Evolutionary conservation across 2,888 invertebrate genomes (phyloP).

Genomic region (Rhagonycha fulva): DNA sequence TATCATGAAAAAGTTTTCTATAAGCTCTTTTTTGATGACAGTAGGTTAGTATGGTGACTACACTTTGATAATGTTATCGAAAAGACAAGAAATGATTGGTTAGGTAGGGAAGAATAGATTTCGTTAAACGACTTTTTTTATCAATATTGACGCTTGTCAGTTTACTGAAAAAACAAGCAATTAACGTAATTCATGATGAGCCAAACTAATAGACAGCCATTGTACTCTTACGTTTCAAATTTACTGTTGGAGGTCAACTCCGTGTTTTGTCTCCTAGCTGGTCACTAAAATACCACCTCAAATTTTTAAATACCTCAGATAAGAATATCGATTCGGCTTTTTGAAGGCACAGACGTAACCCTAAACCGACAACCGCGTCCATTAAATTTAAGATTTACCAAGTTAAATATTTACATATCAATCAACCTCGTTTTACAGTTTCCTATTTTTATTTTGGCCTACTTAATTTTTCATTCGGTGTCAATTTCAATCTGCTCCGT

Average conservation of each 20-base stretch:
- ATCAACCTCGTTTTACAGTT: background rate
- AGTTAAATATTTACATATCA: background rate
- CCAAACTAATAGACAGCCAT: background rate
- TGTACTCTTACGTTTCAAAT: background rate
- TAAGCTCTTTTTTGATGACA: constrained; percentile 2
- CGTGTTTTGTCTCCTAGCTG: background rate
- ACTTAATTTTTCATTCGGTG: background rate
- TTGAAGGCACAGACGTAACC: background rate
- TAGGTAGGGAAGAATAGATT: constrained; percentile 17
- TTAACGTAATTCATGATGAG: constrained; percentile 13
- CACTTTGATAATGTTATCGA: background rate
- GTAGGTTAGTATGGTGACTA: constrained; percentile 5
- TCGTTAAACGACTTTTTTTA: constrained; percentile 23
- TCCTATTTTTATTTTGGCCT: background rate
- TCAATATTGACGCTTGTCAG: constrained; percentile 27
- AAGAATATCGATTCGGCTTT: background rate
- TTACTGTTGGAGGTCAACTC: background rate
- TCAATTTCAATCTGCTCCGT: background rate
- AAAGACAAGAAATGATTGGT: constrained; percentile 9
- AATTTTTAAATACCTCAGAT: background rate
- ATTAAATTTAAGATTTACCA: background rate
- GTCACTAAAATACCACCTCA: background rate
- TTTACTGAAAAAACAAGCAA: constrained; percentile 2
- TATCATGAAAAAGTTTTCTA: constrained; percentile 11
- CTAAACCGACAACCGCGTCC: background rate